Base-by-base conservation (phyloP, 2,888 invertebrate genomes). In the Eutolmus rufibarbis region DNA sequence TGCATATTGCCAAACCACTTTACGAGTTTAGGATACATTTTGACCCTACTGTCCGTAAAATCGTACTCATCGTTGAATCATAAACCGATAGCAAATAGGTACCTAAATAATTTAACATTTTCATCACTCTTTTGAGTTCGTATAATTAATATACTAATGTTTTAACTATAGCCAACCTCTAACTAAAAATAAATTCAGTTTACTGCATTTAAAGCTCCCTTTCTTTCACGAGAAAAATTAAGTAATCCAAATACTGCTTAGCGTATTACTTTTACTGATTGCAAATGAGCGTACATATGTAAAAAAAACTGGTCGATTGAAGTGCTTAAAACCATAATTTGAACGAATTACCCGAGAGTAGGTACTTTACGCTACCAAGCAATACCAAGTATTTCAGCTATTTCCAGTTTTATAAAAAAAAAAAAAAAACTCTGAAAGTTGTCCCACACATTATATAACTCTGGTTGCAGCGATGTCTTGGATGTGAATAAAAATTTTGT, bases 381-480 rank as follows among this genome's bases (percentile, higher is more conserved):
- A 46, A 51, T 8, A 51, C 2, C 16, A 23, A 66, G 28, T 23
- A 28, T 2, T 4, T 12, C 19, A 66, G 12, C 19, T 23, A 66
- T 23, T 66, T 78, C 78, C 78, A 78, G 81, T 82, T 82, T 82
- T 28, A 82, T 66, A 12, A 16, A 40, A 40, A 40, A 12, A 40
- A 37, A 37, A 40, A 40, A 40, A 43, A 57, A 82, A 56, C 28
- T 23, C 31, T 57, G 82, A 82, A 82, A 57, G 82, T 81, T 81
- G 81, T 81, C 81, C 37, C 76, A 86, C 43, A 31, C 43, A 51
- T 82, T 82, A 37, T 37, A 66, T 82, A 82, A 82, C 34, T 57
- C 19, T 37, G 19, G 57, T 66, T 82, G 82, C 66, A 14, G 37
- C n/a, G 40, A 56, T 66, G 12, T 37, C 57, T 46, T 57, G 16